These are phyloP conservation scores for Drosophila suboccidentalis DNA, from an alignment of 2,888 invertebrate species.

Conservation along the genomic window DNA sequence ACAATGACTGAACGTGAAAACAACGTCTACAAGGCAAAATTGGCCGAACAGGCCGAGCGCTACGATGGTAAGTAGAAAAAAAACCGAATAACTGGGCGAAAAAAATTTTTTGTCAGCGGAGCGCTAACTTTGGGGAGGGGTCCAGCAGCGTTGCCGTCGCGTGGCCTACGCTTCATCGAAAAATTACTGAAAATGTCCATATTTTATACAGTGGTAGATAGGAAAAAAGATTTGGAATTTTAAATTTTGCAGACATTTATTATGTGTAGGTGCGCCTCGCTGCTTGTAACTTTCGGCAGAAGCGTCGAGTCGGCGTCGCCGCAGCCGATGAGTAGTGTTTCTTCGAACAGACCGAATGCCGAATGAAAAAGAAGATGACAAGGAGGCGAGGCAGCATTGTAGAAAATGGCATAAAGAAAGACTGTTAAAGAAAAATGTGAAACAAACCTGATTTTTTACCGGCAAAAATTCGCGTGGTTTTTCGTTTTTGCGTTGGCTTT, in stretches of 20 bases:
- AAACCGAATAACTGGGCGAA: constrained; percentile 36
- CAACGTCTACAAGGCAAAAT: constrained; percentile 99
- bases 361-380: constrained; percentile 65
- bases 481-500: constrained; percentile 49
- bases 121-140: constrained; percentile 77
- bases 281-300: constrained; percentile 43
- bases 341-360: constrained; percentile 66
- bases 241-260: constrained; percentile 49
- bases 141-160: constrained; percentile 60
- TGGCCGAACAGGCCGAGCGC: constrained; percentile 99
- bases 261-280: constrained; percentile 59
- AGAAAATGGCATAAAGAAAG: constrained; percentile 58
- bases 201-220: constrained; percentile 33
- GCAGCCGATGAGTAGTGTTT: constrained; percentile 74
- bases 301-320: constrained; percentile 60
- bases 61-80: constrained; percentile 94
- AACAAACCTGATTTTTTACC: constrained; percentile 82
- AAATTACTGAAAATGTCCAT: constrained; percentile 35
- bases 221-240: constrained; percentile 46
- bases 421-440: constrained; percentile 66
- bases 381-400: constrained; percentile 53
- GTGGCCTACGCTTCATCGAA: constrained; percentile 51
- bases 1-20: constrained; percentile 98
- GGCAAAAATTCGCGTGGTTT: constrained; percentile 81
- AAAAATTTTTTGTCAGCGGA: constrained; percentile 58